A percentile compares a stretch with the other conserved stretches of the same genome.
phyloP scores from a whole-genome alignment of 2,797 vertebrate species.

The Myotis vivesi region DNA sequence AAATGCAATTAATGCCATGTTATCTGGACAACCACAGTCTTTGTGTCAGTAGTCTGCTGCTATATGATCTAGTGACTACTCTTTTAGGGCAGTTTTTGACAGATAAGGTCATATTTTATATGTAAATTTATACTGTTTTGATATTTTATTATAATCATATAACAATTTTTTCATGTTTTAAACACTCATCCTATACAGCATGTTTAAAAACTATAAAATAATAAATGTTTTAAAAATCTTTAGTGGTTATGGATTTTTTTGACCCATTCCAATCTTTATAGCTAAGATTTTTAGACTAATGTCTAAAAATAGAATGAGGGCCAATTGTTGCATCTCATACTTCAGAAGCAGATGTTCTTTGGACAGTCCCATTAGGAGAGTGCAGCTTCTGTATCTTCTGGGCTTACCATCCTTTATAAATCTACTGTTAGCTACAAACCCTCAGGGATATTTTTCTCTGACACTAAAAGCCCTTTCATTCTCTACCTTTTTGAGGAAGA shows the following conservation, averaged over 20 bases:
- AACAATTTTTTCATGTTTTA: neutral
- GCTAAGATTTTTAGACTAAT: neutral
- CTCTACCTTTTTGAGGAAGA: neutral
- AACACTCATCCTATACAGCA: neutral
- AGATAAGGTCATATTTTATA: neutral
- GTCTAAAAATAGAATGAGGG: neutral
- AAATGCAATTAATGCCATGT: neutral
- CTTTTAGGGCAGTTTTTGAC: neutral
- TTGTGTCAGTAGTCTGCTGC: neutral
- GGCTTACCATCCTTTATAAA: neutral
- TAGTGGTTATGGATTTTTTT: neutral
- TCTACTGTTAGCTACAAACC: neutral
- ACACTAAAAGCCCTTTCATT: neutral
- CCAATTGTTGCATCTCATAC: neutral
- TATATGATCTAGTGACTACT: neutral
- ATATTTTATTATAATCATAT: conserved; percentile 13
- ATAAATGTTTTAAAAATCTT: neutral
- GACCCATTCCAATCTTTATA: neutral
- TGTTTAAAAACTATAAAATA: neutral
- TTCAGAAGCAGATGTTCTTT: neutral
- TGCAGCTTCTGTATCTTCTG: neutral
- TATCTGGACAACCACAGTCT: neutral
- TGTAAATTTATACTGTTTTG: neutral
- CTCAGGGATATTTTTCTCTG: neutral
- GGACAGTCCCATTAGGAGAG: neutral